Percentiles rank a stretch among this genome's conserved stretches.
These are phyloP conservation scores for Plebejus argus DNA, from an alignment of 2,888 invertebrate genomes.

Conservation along the genomic window DNA sequence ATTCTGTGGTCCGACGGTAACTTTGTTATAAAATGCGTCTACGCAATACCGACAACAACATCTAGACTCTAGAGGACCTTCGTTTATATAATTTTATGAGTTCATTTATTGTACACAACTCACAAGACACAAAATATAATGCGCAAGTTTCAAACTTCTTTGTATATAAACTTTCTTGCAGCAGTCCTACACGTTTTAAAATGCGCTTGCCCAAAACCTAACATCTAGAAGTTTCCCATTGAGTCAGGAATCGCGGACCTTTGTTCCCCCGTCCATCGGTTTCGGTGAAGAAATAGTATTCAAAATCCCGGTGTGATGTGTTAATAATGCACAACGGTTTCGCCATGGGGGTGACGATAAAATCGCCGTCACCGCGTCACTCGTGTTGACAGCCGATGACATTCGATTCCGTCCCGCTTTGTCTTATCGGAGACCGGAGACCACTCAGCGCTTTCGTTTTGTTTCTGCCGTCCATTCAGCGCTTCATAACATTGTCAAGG, in stretches of 20 bases:
- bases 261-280: constrained; percentile 1
- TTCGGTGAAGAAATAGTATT: constrained; percentile 14
- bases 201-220: not conserved
- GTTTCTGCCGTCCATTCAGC: constrained; percentile 27
- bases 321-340: constrained; percentile 28
- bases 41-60: not conserved
- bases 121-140: too few species aligned
- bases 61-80: too few species aligned
- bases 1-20: not conserved
- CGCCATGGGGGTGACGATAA: constrained; percentile 32
- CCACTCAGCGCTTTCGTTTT: constrained; percentile 33
- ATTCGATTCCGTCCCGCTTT: constrained; percentile 35
- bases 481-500: constrained; percentile 24
- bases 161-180: too few species aligned
- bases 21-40: not conserved
- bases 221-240: not conserved
- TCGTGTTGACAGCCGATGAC: constrained; percentile 29
- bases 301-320: not conserved
- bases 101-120: too few species aligned
- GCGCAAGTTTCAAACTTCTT: too few species aligned
- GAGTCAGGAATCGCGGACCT: not conserved
- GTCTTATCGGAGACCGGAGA: constrained; percentile 34
- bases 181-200: not conserved
- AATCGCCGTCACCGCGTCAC: constrained; percentile 33
- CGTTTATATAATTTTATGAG: too few species aligned